phyloP scores from a whole-genome alignment of 1,140 invertebrate genomes.

The Brachionus paranguensis region DNA sequence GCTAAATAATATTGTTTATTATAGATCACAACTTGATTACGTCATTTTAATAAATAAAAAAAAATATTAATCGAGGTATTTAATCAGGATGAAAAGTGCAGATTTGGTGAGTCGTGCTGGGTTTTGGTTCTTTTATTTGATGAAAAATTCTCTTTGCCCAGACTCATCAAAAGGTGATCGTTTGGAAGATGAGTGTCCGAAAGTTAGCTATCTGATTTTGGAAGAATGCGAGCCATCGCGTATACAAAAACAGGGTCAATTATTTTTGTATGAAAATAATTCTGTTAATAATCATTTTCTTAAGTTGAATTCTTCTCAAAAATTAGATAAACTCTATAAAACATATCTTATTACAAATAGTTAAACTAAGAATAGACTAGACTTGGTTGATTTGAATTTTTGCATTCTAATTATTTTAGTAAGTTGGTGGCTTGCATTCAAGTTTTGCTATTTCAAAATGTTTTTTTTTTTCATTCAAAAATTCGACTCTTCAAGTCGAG shows the following conservation, averaged over 20 bases:
- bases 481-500: neutral
- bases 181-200: neutral
- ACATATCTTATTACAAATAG: slow-evolving; percentile 14
- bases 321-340: neutral
- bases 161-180: no score
- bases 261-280: neutral
- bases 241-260: neutral
- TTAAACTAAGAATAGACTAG: slow-evolving; percentile 3
- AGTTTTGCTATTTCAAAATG: neutral
- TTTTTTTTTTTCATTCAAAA: neutral
- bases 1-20: neutral
- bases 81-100: neutral
- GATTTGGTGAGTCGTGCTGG: neutral
- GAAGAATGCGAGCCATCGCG: neutral
- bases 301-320: neutral
- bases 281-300: neutral
- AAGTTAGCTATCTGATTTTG: neutral
- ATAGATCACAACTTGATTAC: neutral
- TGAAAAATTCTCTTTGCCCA: no score
- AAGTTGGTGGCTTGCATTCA: neutral
- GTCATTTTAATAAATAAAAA: neutral
- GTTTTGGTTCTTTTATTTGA: neutral
- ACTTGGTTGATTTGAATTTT: neutral
- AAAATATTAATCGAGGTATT: neutral
- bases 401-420: slow-evolving; percentile 23